These are phyloP conservation scores for Bufo gargarizans DNA, from an alignment of 2,113 vertebrate genomes.

Conservation along the genomic window DNA sequence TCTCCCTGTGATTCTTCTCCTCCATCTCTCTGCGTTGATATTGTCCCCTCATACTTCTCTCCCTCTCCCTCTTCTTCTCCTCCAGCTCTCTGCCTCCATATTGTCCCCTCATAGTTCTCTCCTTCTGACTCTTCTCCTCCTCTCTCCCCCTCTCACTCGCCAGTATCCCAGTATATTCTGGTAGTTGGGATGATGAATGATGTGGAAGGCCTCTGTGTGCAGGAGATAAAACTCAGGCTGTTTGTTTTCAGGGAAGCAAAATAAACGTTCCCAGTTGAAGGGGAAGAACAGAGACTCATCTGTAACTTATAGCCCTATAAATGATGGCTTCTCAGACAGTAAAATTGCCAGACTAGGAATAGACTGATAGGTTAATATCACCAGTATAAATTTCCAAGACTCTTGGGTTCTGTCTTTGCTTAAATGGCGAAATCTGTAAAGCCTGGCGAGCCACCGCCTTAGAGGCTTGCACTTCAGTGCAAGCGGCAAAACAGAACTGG, in stretches of 20 bases:
- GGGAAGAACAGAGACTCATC: constrained; percentile 35
- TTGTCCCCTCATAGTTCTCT: constrained; percentile 55
- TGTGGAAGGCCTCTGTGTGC: constrained; percentile 73
- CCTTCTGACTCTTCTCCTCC: constrained; percentile 18
- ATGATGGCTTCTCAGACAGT: not conserved
- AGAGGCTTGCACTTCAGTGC: not conserved
- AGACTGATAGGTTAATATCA: constrained; percentile 27
- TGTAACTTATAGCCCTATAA: constrained; percentile 51
- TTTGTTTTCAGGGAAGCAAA: constrained; percentile 73
- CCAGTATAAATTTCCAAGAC: not conserved
- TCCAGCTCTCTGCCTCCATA: constrained; percentile 52
- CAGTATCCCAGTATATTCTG: constrained; percentile 46
- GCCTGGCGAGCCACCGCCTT: not conserved
- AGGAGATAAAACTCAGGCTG: constrained; percentile 76
- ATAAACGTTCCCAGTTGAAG: constrained; percentile 63
- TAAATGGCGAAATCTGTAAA: not conserved
- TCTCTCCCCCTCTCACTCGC: constrained; percentile 11
- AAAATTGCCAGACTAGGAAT: constrained; percentile 6
- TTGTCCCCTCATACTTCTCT: no score
- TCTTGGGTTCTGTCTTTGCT: not conserved
- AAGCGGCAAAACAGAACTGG: not conserved
- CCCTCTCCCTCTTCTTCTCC: constrained; percentile 1
- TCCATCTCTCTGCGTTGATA: no score
- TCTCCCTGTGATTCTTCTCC: no score
- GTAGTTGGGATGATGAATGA: constrained; percentile 68